Evolutionary conservation across 2,797 vertebrate genomes (phyloP), one percentile per base, ranked within the genome.

Genomic region (Schizopygopsis malacanthus): DNA sequence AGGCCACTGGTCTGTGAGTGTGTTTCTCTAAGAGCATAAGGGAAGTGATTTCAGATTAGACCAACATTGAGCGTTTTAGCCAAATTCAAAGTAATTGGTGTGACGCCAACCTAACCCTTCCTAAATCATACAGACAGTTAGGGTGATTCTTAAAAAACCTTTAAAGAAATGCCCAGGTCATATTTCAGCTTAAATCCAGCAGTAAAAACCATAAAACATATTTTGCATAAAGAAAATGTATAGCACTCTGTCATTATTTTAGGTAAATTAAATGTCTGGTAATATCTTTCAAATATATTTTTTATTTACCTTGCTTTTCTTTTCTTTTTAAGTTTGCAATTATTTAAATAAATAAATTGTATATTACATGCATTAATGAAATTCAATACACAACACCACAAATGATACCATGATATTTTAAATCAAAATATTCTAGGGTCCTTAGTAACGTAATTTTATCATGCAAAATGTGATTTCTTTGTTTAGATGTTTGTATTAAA

Each of bases 11-110:
- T 25, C 37, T 71, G 11, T 13, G 50, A 56, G 45, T 16, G 20
- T 28, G 20, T 41, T 25, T 71, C 25, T 50, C 65, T 81, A 56
- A 56, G 6, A 71, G 47, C 67, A 11, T 56, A 39, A 70, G 65
- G 11, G n/a, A 72, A 82, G 43, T 6, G 16, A 43, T 43, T 59
- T 25, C 37, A 56, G 67, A 56, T 70, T 39, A 25, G 2, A 52
- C 20, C 16, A 56, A 54, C 7, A 81, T n/a, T 11, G 1, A 71
- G 47, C 47, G 12, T 39, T 71, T 41, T 56, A n/a, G 47, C 33
- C 50, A 54, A 81, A 70, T 70, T 81, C 33, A 81, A 81, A 70
- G 80, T 47, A 54, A 56, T 20, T 71, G 37, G 15, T 71, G 37
- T 18, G 37, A 56, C 37, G 20, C 25, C 54, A 71, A 71, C 22